A percentile compares a stretch with the other conserved stretches of the same genome.
phyloP scores from a whole-genome alignment of 2,888 invertebrate species.

The Tachystola acroxantha region DNA sequence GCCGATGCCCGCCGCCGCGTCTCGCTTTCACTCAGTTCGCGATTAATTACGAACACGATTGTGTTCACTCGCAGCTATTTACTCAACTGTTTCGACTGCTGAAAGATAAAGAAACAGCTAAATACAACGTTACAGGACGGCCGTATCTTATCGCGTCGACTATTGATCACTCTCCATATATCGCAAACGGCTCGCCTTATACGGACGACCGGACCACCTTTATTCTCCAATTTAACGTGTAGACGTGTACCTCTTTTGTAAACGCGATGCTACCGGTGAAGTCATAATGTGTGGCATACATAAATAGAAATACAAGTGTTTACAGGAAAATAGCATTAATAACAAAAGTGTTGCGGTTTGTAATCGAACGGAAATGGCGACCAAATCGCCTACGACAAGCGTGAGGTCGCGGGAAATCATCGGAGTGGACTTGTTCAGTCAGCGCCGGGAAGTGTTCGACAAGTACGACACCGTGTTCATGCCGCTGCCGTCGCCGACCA shows the following conservation, averaged over 20 bases:
- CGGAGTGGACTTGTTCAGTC: conserved; percentile 70
- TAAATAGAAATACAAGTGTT: conserved; percentile 72
- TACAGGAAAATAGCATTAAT: conserved; percentile 74
- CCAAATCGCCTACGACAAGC: conserved; percentile 69
- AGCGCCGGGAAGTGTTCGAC: conserved; percentile 72
- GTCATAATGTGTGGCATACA: conserved; percentile 71
- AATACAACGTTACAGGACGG: conserved; percentile 54
- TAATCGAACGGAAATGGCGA: conserved; percentile 73
- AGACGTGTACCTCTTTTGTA: conserved; percentile 58
- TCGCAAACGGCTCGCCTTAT: conserved; percentile 68
- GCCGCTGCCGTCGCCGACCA: conserved; percentile 54
- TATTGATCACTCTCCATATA: conserved; percentile 73
- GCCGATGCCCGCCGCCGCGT: conserved; percentile 36
- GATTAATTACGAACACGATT: conserved; percentile 68
- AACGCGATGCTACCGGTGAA: conserved; percentile 72
- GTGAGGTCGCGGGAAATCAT: conserved; percentile 72
- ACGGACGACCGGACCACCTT: conserved; percentile 68
- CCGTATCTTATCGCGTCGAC: conserved; percentile 70
- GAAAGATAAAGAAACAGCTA: conserved; percentile 70
- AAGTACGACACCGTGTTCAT: conserved; percentile 71
- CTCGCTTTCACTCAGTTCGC: conserved; percentile 69
- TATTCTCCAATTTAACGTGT: conserved; percentile 69
- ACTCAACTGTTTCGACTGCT: conserved; percentile 71
- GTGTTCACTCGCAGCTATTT: conserved; percentile 68
- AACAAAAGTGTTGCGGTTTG: conserved; percentile 74